These are phyloP conservation scores for Patiria pectinifera DNA, from an alignment of 53 echinoderm and acorn worm genomes.

Conservation along the genomic window DNA sequence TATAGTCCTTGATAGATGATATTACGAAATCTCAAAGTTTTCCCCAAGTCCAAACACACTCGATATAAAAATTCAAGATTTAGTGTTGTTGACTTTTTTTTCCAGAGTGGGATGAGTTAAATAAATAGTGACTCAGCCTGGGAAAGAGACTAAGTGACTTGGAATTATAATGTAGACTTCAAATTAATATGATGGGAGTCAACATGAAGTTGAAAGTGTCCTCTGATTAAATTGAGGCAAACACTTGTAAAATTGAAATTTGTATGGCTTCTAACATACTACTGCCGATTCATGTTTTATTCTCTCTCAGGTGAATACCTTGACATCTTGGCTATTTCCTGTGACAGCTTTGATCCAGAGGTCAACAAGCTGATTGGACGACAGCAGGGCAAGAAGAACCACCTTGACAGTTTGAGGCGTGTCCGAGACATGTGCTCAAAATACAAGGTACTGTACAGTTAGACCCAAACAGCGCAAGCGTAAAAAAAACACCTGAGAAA, in stretches of 20 bases:
- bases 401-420: slow-evolving; percentile 35
- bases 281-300: neutral
- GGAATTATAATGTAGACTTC: too few relatives aligned
- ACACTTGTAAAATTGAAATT: too few relatives aligned
- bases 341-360: slow-evolving; percentile 49
- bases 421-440: slow-evolving; percentile 25
- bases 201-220: neutral
- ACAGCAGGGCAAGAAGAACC: slow-evolving; percentile 46
- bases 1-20: too few relatives aligned
- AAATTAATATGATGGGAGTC: neutral
- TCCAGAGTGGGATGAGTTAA: too few relatives aligned
- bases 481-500: neutral
- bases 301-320: slow-evolving; percentile 40
- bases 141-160: too few relatives aligned
- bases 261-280: neutral
- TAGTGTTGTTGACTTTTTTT: too few relatives aligned
- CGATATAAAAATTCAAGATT: too few relatives aligned
- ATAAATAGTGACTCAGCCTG: too few relatives aligned
- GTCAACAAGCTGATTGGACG: slow-evolving; percentile 46
- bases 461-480: neutral
- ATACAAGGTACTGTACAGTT: slow-evolving; percentile 17
- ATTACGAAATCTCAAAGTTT: too few relatives aligned
- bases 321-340: slow-evolving; percentile 62
- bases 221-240: too few relatives aligned
- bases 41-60: too few relatives aligned